Evolutionary conservation across 2,113 vertebrate species (phyloP).

Genomic region (Naja naja): DNA sequence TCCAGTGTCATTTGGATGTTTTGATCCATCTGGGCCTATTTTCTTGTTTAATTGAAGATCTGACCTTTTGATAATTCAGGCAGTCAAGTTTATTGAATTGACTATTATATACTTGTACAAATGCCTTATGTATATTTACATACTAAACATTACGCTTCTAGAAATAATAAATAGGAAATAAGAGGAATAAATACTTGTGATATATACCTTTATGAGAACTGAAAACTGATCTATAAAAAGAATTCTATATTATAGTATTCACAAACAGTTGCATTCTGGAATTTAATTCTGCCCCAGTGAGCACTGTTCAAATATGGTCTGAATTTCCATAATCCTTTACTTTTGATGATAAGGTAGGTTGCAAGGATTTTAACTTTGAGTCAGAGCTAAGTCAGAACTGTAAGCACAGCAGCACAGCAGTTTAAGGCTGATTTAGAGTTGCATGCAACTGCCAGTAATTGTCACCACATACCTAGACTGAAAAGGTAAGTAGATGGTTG

Average conservation of each 20-base stretch:
- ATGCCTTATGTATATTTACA: background rate
- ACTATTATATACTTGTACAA: background rate
- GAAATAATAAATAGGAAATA: background rate
- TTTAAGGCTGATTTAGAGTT: background rate
- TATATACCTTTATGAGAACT: background rate
- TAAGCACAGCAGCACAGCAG: background rate
- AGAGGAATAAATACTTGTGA: background rate
- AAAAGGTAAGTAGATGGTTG: background rate
- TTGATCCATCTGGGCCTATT: background rate
- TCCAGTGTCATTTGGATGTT: fast-evolving
- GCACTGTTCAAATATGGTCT: background rate
- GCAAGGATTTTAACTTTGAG: background rate
- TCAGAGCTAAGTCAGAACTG: background rate
- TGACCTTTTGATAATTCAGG: background rate
- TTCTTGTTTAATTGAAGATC: constrained; percentile 1
- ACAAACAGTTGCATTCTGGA: background rate
- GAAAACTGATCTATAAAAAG: background rate
- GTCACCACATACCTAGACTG: background rate
- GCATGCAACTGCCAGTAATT: background rate
- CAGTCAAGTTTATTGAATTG: background rate
- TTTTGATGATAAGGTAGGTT: background rate
- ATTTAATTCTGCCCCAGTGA: background rate
- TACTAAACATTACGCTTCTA: background rate
- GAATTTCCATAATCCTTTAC: background rate
- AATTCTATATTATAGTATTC: background rate